Base-by-base conservation (phyloP, 2,888 invertebrate genomes). In the Oligia fasciuncula region DNA sequence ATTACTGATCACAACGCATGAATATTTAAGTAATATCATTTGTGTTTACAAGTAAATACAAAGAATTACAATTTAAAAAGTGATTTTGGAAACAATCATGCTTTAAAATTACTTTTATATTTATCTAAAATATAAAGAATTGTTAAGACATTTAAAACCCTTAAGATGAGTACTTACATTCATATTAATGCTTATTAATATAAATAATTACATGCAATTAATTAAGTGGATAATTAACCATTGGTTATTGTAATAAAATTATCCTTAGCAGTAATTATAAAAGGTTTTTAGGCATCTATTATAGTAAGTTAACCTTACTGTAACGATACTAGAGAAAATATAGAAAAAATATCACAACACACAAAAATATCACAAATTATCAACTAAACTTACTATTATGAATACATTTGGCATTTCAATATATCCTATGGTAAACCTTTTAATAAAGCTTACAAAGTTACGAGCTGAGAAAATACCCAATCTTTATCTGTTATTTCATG, bases 311-410 rank as follows among this genome's bases (percentile, higher is more conserved):
- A 68, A 68, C 62, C 73, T 77, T 89, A 89, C 79, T 70, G 51
- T 72, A 86, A 87, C 35, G 80, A 89, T 84, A 82, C 78, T 76
- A n/a, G 14, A 81, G 60, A 76, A 76, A 87, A 77, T 85, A 83
- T 63, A 75, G 83, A 87, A 73, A 57, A 77, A 89, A 86, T 88
- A 90, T 95, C 94, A 95, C 94, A 94, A 94, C 93, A 95, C 94
- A 94, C 94, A 84, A 87, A 92, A 91, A 91, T 95, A 95, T 95
- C 95, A 95, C 95, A 94, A 93, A 89, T 89, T 91, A 90, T 85
- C 75, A 86, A 86, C 83, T 89, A 90, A 84, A 73, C 84, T 84
- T 88, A 89, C 68, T 86, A 70, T 84, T 86, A 85, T 84, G 82
- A 87, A 89, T 90, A 90, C 85, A 86, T 83, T 86, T 86, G 86